Base-by-base conservation (phyloP, 1,140 invertebrate species). In the Drosophila carrolli region DNA sequence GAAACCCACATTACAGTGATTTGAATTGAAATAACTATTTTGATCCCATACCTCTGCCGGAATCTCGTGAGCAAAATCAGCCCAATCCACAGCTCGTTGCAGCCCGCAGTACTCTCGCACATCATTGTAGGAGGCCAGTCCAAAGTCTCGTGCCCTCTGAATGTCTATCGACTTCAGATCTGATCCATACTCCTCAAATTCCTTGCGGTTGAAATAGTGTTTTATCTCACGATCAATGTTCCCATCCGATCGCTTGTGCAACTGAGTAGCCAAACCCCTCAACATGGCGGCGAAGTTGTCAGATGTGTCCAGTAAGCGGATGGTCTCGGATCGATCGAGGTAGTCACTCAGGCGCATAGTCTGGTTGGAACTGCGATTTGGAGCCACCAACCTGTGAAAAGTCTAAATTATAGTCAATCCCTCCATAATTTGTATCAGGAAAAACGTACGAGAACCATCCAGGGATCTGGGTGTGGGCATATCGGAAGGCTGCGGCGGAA, bases 141-240 rank as follows among this genome's bases (percentile, higher is more conserved):
- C 97, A 85, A 98, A 97, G 92, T 99, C 98, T 35, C 98, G 94
- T 48, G 96, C 97, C 89, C 98, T 94, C 83, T 98, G 97, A 51
- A 98, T 96, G 77, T 98, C 97, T 19, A 96, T 94, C 0, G 97
- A 94, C 40, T 96, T 94, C 23, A 98, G 93, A 93, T 98, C 98
- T 7, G 72, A 63, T 0, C 91, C 91, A 32, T 63, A 92, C 6
- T 89, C 84, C 44, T 91, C 76, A 9, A 81, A 83, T n/a, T 94
- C 94, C 37, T 94, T 93, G 53, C 94, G 93, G 93, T 97, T 97
- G 8, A 98, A 93, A 90, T 94, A 96, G 72, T 96, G 94, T 2
- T 96, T 97, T 9, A 98, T 95, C 92, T 97, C 96, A 60, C 93
- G 94, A 75, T 96, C 95, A 89, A 95, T 95, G 86, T 93, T 96